Conservation (phyloP, 2,797 vertebrate species). For the Lycodopsis pacificus region DNA sequence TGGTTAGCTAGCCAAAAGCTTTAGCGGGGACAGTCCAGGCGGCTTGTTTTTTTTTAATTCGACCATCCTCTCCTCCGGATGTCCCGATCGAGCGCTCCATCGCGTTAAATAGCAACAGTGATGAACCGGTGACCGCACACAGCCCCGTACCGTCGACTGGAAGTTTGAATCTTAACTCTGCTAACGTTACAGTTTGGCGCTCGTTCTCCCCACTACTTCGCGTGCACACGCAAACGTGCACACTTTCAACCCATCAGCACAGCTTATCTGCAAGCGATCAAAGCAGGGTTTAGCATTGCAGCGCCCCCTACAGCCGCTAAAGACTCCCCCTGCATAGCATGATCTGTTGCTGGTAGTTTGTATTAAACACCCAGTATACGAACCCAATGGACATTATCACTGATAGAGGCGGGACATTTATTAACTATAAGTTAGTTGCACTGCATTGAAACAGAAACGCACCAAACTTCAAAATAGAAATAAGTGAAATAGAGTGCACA, state of each 20-base stretch:
- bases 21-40: not conserved
- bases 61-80: slow-evolving; percentile 15
- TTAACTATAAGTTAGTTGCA: not conserved
- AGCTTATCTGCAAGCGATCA: not conserved
- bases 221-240: slow-evolving; percentile 56
- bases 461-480: no score
- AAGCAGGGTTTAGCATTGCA: not conserved
- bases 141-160: fast-evolving
- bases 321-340: not conserved
- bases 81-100: not conserved
- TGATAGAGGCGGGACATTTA: not conserved
- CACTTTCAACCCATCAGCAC: slow-evolving; percentile 23
- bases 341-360: not conserved
- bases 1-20: slow-evolving; percentile 2
- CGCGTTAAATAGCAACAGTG: not conserved
- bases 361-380: not conserved
- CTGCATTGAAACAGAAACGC: not conserved
- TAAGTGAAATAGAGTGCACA: not conserved
- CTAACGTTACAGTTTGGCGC: slow-evolving; percentile 59
- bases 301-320: slow-evolving; percentile 52
- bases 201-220: slow-evolving; percentile 43
- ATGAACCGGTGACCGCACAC: fast-evolving
- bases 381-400: not conserved
- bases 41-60: slow-evolving; percentile 25
- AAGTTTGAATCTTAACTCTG: slow-evolving; percentile 27